Evolutionary conservation across 1,140 invertebrate genomes (phyloP).

Genomic region (Hydropsyche tenuis): DNA sequence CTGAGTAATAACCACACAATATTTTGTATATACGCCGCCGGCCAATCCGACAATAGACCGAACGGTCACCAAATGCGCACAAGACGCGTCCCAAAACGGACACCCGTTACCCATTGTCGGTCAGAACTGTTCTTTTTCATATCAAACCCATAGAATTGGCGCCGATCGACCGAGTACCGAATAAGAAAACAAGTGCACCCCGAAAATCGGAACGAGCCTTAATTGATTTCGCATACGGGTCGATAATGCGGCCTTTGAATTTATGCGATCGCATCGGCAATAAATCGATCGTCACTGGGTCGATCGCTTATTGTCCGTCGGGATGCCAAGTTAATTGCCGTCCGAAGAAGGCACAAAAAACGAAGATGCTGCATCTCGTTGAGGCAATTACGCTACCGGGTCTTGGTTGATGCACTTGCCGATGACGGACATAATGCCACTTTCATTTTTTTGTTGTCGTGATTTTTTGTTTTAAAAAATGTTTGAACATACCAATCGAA

Average conservation of each 20-base stretch:
- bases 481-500: too few species aligned
- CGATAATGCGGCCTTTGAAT: too few species aligned
- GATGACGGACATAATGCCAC: too few species aligned
- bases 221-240: too few species aligned
- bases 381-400: constrained; percentile 44
- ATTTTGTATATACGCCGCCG: constrained; percentile 16
- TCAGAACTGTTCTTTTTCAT: constrained; percentile 12
- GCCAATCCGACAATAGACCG: not conserved
- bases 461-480: too few species aligned
- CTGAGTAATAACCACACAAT: constrained; percentile 28
- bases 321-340: constrained; percentile 2
- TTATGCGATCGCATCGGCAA: too few species aligned
- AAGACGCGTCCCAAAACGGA: constrained; percentile 3
- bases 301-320: constrained; percentile 12
- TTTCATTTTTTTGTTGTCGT: too few species aligned
- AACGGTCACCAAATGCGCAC: constrained; percentile 18
- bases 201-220: too few species aligned
- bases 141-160: too few species aligned
- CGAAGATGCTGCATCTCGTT: constrained; percentile 28
- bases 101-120: constrained; percentile 17
- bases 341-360: constrained; percentile 16
- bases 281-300: not conserved
- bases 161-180: too few species aligned
- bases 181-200: too few species aligned
- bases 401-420: not conserved